These are phyloP conservation scores for Cololabis saira DNA, from an alignment of 2,113 vertebrate genomes.

Conservation along the genomic window DNA sequence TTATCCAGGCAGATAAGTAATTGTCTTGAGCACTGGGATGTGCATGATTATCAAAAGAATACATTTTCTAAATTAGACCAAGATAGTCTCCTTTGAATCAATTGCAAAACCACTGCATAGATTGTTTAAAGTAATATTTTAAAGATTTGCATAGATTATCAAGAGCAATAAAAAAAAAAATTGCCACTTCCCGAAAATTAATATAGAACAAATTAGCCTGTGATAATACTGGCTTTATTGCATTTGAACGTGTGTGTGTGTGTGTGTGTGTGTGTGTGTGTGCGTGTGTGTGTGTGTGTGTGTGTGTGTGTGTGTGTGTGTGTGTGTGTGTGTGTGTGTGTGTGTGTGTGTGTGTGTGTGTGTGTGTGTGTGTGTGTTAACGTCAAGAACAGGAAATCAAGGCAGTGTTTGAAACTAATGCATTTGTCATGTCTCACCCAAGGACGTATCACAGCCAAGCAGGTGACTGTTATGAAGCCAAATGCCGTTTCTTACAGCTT, in stretches of 20 bases:
- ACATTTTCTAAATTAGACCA: conserved; percentile 77
- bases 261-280: conserved; percentile 46
- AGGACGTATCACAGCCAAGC: conserved; percentile 36
- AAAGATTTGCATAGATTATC: conserved; percentile 82
- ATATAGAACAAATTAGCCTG: conserved; percentile 74
- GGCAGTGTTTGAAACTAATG: conserved; percentile 59
- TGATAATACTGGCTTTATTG: conserved; percentile 67
- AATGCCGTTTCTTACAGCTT: conserved; percentile 20
- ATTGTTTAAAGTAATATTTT: conserved; percentile 71
- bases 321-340: conserved; percentile 46
- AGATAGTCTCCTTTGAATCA: conserved; percentile 65
- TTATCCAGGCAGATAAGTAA: conserved; percentile 77
- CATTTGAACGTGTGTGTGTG: conserved; percentile 45
- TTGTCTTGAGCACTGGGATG: conserved; percentile 74
- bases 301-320: conserved; percentile 46
- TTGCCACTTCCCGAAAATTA: conserved; percentile 74
- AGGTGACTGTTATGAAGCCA: conserved; percentile 36
- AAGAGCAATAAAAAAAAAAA: conserved; percentile 57
- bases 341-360: conserved; percentile 48
- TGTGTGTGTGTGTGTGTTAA: conserved; percentile 43
- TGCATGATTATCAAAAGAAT: conserved; percentile 78
- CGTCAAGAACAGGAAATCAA: conserved; percentile 73
- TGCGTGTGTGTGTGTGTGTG: conserved; percentile 45
- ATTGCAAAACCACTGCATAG: conserved; percentile 72
- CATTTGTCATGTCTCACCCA: conserved; percentile 63